phyloP scores from a whole-genome alignment of 2,888 invertebrate species.

The Athrips mouffetella region DNA sequence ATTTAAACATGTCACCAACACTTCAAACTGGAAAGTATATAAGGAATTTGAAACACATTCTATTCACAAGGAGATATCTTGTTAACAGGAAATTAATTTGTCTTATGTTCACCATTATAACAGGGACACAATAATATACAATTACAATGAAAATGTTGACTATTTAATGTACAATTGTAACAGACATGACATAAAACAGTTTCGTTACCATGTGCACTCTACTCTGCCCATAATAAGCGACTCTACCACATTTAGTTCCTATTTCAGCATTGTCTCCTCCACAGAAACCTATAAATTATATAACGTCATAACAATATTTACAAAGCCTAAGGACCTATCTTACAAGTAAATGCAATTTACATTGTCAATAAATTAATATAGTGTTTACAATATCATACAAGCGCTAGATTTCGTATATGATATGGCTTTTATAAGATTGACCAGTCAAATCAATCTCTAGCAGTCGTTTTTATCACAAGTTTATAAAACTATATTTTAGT shows the following conservation, averaged over 20 bases:
- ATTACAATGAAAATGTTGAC: conserved; percentile 67
- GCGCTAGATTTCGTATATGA: conserved; percentile 73
- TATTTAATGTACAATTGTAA: conserved; percentile 60
- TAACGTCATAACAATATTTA: conserved; percentile 78
- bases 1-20: not conserved
- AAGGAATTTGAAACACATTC: too few relatives aligned
- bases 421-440: conserved; percentile 71
- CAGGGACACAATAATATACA: conserved; percentile 64
- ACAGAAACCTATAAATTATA: conserved; percentile 77
- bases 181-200: conserved; percentile 57
- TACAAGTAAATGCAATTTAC: conserved; percentile 76
- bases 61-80: too few relatives aligned
- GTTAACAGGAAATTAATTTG: not conserved
- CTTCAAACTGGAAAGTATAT: too few relatives aligned
- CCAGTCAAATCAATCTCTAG: conserved; percentile 56
- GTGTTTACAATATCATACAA: conserved; percentile 76
- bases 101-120: conserved; percentile 29
- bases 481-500: conserved; percentile 20
- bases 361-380: conserved; percentile 73
- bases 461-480: conserved; percentile 43
- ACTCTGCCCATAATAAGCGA: conserved; percentile 62
- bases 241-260: conserved; percentile 65
- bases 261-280: conserved; percentile 58
- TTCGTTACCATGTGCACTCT: conserved; percentile 59
- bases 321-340: conserved; percentile 76